phyloP scores from a whole-genome alignment of 1,140 invertebrate species.

The Cotesia glomerata region DNA sequence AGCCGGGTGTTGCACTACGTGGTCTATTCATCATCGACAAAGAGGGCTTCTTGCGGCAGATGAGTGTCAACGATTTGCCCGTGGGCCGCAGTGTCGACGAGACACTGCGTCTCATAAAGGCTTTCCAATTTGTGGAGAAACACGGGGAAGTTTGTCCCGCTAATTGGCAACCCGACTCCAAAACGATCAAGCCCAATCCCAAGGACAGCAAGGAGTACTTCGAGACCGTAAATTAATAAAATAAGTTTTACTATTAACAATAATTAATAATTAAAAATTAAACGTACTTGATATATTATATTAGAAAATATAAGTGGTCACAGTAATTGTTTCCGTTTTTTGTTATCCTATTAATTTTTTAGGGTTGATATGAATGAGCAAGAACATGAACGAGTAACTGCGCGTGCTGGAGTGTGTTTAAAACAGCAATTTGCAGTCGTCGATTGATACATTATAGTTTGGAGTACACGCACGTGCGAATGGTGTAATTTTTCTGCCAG shows the following conservation, averaged over 20 bases:
- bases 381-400: too few species aligned
- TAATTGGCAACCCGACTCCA: constrained; percentile 80
- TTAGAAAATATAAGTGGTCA: not conserved
- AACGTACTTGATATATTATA: too few species aligned
- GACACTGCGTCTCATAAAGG: constrained; percentile 85
- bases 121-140: constrained; percentile 92
- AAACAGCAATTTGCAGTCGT: constrained; percentile 21
- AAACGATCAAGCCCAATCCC: constrained; percentile 84
- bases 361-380: not conserved
- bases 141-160: constrained; percentile 93
- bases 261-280: too few species aligned
- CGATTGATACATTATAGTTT: not conserved
- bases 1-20: constrained; percentile 84
- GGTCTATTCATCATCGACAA: constrained; percentile 76
- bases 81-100: constrained; percentile 94
- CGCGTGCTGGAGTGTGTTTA: constrained; percentile 28
- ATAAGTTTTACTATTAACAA: not conserved
- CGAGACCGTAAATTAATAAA: constrained; percentile 63
- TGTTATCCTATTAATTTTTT: not conserved
- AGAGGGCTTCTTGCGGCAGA: constrained; percentile 76
- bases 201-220: constrained; percentile 83
- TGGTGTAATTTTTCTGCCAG: not conserved
- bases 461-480: constrained; percentile 15
- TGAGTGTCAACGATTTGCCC: constrained; percentile 88
- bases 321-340: constrained; percentile 10